Conservation (phyloP, 1,140 invertebrate genomes). For the Drosophila chauvacae region DNA sequence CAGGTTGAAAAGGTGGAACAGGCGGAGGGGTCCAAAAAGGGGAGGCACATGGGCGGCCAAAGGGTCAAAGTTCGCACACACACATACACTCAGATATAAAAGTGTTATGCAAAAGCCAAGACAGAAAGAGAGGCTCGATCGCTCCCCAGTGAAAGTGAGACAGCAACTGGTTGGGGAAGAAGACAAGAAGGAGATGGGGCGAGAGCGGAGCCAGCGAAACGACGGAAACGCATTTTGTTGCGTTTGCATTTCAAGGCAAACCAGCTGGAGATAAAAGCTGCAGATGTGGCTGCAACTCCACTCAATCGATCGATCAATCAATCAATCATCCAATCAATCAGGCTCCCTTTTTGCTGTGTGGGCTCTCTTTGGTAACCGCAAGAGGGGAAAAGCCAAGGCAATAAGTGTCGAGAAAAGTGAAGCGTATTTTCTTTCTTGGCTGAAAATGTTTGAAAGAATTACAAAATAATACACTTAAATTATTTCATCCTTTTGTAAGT, state of each 20-base stretch:
- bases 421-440: background rate
- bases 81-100: constrained; percentile 23
- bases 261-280: constrained; percentile 30
- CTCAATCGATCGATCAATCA: constrained; percentile 16
- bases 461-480: background rate
- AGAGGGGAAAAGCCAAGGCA: constrained; percentile 23
- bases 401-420: constrained; percentile 21
- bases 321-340: constrained; percentile 51
- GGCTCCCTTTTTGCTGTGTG: constrained; percentile 9
- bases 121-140: constrained; percentile 22
- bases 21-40: background rate
- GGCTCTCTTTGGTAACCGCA: constrained; percentile 26
- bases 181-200: background rate
- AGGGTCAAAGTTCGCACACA: constrained; percentile 63
- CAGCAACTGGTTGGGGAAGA: constrained; percentile 43
- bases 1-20: constrained; percentile 6
- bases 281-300: constrained; percentile 27
- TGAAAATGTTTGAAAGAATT: background rate
- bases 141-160: constrained; percentile 61
- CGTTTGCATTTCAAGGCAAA: constrained; percentile 67
- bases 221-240: constrained; percentile 62
- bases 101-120: constrained; percentile 61
- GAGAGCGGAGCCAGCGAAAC: background rate
- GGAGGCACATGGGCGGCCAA: constrained; percentile 20
- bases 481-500: background rate